Percentiles rank a stretch among this genome's conserved stretches.
Conservation (phyloP, 2,113 vertebrate species). For the Equus quagga region DNA sequence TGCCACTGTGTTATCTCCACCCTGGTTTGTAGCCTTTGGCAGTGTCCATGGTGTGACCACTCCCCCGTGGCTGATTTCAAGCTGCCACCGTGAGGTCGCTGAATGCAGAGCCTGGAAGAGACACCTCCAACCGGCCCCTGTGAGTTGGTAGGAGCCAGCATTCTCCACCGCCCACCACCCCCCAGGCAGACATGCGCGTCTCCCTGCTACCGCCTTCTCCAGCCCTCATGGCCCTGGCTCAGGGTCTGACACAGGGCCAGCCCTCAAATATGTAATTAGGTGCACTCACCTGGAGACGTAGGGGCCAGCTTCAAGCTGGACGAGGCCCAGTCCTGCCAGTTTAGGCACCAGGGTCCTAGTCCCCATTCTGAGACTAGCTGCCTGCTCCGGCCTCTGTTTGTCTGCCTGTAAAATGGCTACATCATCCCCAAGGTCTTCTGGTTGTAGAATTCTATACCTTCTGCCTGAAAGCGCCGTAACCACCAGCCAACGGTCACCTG, state of each 20-base stretch:
- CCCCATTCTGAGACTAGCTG: background rate
- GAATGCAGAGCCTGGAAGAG: background rate
- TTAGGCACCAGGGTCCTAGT: background rate
- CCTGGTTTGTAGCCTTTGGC: background rate
- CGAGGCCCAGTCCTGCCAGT: background rate
- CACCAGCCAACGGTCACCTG: background rate
- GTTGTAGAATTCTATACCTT: background rate
- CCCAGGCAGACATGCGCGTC: accelerated
- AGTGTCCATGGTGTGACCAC: accelerated
- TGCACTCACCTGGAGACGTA: accelerated
- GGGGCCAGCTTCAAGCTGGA: background rate
- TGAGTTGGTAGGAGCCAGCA: background rate
- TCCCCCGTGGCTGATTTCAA: accelerated
- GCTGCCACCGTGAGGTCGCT: background rate
- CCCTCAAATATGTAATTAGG: no score
- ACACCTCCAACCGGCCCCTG: background rate
- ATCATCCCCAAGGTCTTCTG: background rate
- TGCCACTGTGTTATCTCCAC: background rate
- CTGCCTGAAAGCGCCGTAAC: background rate
- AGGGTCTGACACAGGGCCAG: background rate
- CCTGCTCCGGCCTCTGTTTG: background rate
- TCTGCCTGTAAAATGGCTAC: background rate
- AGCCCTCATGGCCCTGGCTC: accelerated
- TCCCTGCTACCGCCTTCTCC: background rate
- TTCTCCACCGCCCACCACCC: accelerated